A percentile compares a stretch with the other conserved stretches of the same genome.
Conservation (phyloP, 2,113 vertebrate genomes). For the Tragelaphus buxtoni region DNA sequence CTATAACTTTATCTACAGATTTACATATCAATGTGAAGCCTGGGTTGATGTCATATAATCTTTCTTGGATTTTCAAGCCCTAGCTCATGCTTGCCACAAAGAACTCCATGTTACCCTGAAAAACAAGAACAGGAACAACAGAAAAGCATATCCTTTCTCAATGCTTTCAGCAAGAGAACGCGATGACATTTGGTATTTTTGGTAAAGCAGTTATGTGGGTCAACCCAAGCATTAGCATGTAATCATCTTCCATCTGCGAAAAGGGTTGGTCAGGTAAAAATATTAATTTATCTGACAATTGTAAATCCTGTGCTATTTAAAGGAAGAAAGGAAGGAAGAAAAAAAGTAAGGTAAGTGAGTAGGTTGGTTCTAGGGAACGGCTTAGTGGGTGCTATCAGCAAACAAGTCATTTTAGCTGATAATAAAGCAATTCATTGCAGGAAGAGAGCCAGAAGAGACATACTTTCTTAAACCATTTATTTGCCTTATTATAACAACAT, state of each 20-base stretch:
- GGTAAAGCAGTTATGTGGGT: constrained; percentile 14
- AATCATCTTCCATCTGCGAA: not conserved
- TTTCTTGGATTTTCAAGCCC: not conserved
- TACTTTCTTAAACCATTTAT: not conserved
- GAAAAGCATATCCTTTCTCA: not conserved
- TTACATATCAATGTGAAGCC: not conserved
- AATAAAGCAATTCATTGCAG: not conserved
- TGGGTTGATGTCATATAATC: not conserved
- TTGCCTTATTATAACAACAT: not conserved
- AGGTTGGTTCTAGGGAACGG: not conserved
- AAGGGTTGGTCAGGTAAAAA: constrained; percentile 12
- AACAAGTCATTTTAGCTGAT: not conserved
- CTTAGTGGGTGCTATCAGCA: not conserved
- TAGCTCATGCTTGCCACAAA: not conserved
- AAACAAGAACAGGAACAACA: constrained; percentile 9
- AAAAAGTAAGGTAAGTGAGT: not conserved
- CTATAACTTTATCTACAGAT: constrained; percentile 5
- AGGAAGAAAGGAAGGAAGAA: not conserved
- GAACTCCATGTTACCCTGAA: constrained; percentile 20
- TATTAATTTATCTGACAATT: not conserved
- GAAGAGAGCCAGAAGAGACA: not conserved
- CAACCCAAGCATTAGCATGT: not conserved
- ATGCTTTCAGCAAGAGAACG: not conserved
- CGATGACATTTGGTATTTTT: constrained; percentile 8
- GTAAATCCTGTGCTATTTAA: not conserved